Evolutionary conservation across 2,888 invertebrate genomes (phyloP), one percentile per base, ranked within the genome.

Genomic region (Xestia sexstrigata): DNA sequence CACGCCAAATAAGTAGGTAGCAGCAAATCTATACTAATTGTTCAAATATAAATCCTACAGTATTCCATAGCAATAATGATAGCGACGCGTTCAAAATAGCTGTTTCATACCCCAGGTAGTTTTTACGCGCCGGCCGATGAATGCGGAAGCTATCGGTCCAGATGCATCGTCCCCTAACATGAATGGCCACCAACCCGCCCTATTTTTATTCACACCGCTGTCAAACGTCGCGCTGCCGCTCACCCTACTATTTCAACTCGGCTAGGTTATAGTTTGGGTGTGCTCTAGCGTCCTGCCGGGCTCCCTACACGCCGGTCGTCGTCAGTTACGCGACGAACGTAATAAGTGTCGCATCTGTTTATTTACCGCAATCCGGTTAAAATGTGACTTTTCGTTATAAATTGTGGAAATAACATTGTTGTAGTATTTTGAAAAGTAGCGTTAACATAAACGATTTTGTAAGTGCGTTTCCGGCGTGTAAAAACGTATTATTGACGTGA

Each of bases 201-300:
- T 89, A 89, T 89, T 92, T 88, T 88, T 90, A 88, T 91, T 85
- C 89, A 88, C 92, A 92, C 91, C 91, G 90, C 89, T 88, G 92
- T 91, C 90, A 87, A 85, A 85, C 85, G 86, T 81, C 81, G 79
- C 81, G 87, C 89, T 90, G 91, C 92, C 89, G 90, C 85, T 89
- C 91, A 93, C 95, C 95, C 95, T 93, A 92, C 94, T 93, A 94
- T 92, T 93, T 90, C 88, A 94, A 94, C 85, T 94, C 89, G 91
- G 94, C 94, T 95, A 95, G 95, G 94, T 95, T 95, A 95, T 95
- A 96, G 94, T 95, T 95, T 93, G 91, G 93, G 93, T 93, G 94
- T 94, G 92, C 92, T 92, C 91, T 92, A 91, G 93, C 93, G 93
- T 93, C 93, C 93, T 90, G 93, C 87, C 88, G 89, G 87, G 87